Evolutionary conservation across 2,888 invertebrate genomes (phyloP).

Genomic region (Apeira syringaria): DNA sequence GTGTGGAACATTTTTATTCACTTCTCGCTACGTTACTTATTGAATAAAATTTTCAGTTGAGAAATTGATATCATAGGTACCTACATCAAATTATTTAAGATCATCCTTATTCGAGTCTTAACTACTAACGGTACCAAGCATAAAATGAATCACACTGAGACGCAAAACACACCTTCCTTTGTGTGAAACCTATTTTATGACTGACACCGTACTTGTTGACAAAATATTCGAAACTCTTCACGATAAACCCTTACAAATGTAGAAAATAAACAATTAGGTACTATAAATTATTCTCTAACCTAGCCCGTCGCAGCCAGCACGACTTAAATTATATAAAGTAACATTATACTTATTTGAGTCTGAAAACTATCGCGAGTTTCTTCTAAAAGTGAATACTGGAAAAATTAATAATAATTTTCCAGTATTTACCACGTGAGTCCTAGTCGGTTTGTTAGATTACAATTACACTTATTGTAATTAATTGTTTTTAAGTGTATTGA

Average conservation of each 20-base stretch:
- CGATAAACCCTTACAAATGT: not conserved
- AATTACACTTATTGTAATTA: too few species aligned
- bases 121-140: not conserved
- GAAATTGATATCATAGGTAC: too few species aligned
- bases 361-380: too few species aligned
- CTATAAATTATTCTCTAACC: not conserved
- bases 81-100: constrained; percentile 6
- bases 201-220: not conserved
- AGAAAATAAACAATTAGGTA: not conserved
- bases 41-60: too few species aligned
- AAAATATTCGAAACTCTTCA: not conserved
- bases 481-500: too few species aligned
- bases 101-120: constrained; percentile 10
- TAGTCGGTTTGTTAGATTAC: too few species aligned
- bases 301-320: constrained; percentile 15
- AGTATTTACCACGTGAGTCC: too few species aligned
- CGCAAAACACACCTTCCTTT: not conserved
- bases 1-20: too few species aligned
- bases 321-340: constrained; percentile 11
- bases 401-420: too few species aligned
- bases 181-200: not conserved
- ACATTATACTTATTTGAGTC: not conserved
- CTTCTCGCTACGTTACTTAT: too few species aligned
- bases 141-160: not conserved
- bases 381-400: too few species aligned